Conservation (phyloP, 1,140 invertebrate genomes). For the Mactra quadrangularis region DNA sequence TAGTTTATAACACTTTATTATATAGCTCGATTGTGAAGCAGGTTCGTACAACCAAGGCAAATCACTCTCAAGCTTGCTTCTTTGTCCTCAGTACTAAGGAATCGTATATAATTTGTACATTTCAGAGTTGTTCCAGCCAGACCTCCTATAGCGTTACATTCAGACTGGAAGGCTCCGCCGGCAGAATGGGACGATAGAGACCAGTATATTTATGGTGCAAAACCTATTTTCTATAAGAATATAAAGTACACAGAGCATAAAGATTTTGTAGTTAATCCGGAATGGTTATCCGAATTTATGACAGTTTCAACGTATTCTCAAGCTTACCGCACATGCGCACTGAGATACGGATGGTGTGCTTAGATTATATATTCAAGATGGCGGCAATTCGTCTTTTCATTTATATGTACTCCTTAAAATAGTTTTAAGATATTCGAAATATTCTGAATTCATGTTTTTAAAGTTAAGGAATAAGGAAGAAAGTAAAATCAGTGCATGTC, state of each 20-base stretch:
- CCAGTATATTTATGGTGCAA: constrained; percentile 66
- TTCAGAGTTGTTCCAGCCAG: constrained; percentile 66
- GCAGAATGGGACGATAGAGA: constrained; percentile 70
- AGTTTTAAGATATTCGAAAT: too few species aligned
- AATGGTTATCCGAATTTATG: constrained; percentile 70
- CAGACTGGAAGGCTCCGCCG: constrained; percentile 69
- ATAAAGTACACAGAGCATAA: constrained; percentile 62
- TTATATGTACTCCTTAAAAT: too few species aligned
- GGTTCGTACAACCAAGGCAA: too few species aligned
- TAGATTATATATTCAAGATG: too few species aligned
- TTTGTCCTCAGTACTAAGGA: too few species aligned
- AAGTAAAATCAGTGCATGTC: too few species aligned
- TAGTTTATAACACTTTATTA: too few species aligned
- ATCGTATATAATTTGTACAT: not conserved
- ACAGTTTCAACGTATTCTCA: constrained; percentile 67
- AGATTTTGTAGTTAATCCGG: constrained; percentile 67
- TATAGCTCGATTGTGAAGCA: too few species aligned
- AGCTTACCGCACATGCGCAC: constrained; percentile 70
- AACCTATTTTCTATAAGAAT: constrained; percentile 68
- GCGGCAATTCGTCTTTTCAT: too few species aligned
- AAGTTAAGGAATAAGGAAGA: too few species aligned
- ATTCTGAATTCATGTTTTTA: too few species aligned
- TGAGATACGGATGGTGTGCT: constrained; percentile 68
- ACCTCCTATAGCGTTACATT: constrained; percentile 62
- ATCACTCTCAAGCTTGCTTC: too few species aligned